Evolutionary conservation across 1,140 invertebrate species (phyloP), one percentile per base, ranked within the genome.

Genomic region (Triops cancriformis): DNA sequence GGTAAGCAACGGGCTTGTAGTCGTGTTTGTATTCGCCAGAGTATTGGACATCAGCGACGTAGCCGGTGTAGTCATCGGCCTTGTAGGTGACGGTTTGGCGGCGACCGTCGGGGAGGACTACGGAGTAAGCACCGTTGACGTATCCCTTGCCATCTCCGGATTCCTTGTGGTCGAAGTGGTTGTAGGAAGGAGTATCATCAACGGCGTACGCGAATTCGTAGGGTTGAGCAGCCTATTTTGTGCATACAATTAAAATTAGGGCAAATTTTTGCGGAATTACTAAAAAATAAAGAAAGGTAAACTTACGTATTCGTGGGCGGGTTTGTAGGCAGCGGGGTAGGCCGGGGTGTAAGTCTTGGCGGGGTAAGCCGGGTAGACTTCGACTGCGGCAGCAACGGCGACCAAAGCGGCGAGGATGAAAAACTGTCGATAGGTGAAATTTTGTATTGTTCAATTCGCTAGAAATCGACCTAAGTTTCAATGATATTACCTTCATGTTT

Each of bases 191-290:
- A 78, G 86, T 85, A 84, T 93, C 91, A 79, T 87, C 86, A 26
- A 94, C 90, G 79, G 88, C 84, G 84, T 93, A 93, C 41, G 91
- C 90, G 80, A 93, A 93, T 80, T 90, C 88, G 84, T 93, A 93
- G 14, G 81, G 81, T 42, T 31, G 45, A 18, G 75, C 42, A 31
- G 75, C 75, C 75, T 76, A 14, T 28, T 4, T 37, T 4, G 31
- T n/a, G 43, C 4, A 18, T 14, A n/a, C 23, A 64, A 23, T 18
- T 6, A 14, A 14, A 7, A 64, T n/a, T 37, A 37, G 7, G 3
- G 14, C 14, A 14, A 6, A 23, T 9, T 64, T 64, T n/a, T 1
- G 6, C 14, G 51, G 10, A 64, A 37, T 37, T 4, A 4, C 2
- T 37, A 37, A 7, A 2, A 37, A 64, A 64, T 64, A 14, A 23